Base-by-base conservation (phyloP, 2,888 invertebrate species). In the Tetropium fuscum region DNA sequence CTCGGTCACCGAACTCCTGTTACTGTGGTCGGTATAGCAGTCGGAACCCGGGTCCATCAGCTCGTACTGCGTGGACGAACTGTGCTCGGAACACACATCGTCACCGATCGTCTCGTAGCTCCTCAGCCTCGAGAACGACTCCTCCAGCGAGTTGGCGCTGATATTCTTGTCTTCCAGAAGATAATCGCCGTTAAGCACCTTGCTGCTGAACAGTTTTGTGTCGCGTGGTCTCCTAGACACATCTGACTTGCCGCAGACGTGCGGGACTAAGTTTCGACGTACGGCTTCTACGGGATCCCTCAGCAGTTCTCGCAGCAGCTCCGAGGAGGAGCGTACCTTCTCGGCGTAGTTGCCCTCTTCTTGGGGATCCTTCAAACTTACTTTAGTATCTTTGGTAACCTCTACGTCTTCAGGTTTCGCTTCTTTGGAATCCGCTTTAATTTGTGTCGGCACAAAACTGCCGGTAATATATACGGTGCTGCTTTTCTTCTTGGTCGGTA, bases 201-300 rank as follows among this genome's bases (percentile, higher is more conserved):
- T 88, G 86, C 44, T 86, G 85, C 63, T 68, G 8, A 59, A 60
- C 32, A 70, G 58, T 54, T 75, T 74, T 34, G 63, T 73, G 53
- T 71, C 76, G 61, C 74, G 73, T 73, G 77, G 79, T 80, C 76
- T 78, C 80, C 83, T 81, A 73, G 75, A 82, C 80, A 74, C 70
- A 63, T 83, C 83, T 69, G 81, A 75, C 79, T 88, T 88, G 19
- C 91, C 91, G 80, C 92, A 92, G 49, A 92, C 89, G 77, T 91
- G 91, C 38, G 92, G 91, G 73, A 92, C 88, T 64, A 91, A 83
- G 80, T 92, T 91, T 69, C 88, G 84, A 73, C 86, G 86, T 2
- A 91, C 89, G 10, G 92, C 92, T 84, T 91, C 90, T 5, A 92
- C 91, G 0, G 92, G 92, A 81, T 92, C 89, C 66, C 84, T 84